These are phyloP conservation scores for Chiroxiphia lanceolata DNA, from an alignment of 2,797 vertebrate genomes.

Conservation along the genomic window DNA sequence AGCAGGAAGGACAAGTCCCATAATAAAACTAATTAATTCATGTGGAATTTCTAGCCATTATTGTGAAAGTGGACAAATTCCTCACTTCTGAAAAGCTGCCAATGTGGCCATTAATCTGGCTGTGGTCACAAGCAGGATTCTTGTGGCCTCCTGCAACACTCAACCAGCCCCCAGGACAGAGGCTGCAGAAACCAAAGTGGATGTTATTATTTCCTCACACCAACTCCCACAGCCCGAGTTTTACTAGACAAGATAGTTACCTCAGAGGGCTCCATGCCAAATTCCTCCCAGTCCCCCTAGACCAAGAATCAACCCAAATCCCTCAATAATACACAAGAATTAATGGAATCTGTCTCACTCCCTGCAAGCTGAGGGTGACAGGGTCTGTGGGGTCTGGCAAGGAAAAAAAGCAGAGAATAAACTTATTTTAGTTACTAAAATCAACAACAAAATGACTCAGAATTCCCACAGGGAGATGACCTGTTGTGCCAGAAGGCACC, in stretches of 20 bases:
- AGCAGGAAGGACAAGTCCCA: constrained; percentile 41
- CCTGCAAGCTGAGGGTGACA: not conserved
- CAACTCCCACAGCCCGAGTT: not conserved
- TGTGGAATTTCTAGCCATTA: constrained; percentile 58
- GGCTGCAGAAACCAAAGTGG: constrained; percentile 47
- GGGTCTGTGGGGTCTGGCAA: not conserved
- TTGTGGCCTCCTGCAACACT: constrained; percentile 54
- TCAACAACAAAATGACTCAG: not conserved
- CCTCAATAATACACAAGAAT: constrained; percentile 11
- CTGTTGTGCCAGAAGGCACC: not conserved
- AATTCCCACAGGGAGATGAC: not conserved
- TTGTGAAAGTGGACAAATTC: constrained; percentile 61
- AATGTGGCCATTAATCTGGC: constrained; percentile 51
- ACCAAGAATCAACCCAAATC: not conserved
- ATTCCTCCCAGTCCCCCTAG: not conserved
- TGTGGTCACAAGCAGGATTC: constrained; percentile 54
- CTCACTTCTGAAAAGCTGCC: constrained; percentile 52
- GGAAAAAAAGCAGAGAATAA: not conserved
- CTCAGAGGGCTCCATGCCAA: not conserved
- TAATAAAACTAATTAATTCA: constrained; percentile 62
- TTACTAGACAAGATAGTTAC: constrained; percentile 21
- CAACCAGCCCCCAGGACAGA: not conserved
- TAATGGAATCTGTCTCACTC: constrained; percentile 31
- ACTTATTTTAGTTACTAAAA: constrained; percentile 22
- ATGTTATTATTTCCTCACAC: constrained; percentile 52